Percentiles rank a stretch among this genome's conserved stretches.
These are phyloP conservation scores for Benthosema pterotum DNA, from an alignment of 2,797 vertebrate genomes.

Conservation along the genomic window DNA sequence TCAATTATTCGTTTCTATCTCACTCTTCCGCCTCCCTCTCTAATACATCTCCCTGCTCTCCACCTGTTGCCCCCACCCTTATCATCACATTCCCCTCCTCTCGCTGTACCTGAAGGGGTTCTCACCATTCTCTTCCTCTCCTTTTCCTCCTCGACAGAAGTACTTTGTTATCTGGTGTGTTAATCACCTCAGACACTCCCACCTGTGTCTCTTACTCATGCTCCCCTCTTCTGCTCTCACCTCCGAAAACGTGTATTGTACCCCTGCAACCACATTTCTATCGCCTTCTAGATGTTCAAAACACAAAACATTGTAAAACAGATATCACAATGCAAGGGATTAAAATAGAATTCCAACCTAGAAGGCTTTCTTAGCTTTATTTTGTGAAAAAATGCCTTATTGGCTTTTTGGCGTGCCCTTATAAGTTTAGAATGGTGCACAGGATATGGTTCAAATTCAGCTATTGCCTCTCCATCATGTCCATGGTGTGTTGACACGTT, in stretches of 20 bases:
- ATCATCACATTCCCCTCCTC: background rate
- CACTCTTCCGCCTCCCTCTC: background rate
- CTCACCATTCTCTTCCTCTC: background rate
- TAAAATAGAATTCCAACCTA: no score
- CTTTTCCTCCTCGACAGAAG: background rate
- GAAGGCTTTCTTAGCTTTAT: no score
- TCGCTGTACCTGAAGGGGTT: background rate
- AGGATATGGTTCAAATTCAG: no score
- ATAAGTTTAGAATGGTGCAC: no score
- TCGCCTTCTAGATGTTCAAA: no score
- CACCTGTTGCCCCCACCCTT: background rate
- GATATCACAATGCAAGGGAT: no score
- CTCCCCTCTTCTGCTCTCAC: background rate
- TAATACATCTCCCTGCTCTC: background rate
- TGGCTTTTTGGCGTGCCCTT: no score
- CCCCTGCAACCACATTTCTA: no score
- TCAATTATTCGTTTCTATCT: background rate
- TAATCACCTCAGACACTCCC: background rate
- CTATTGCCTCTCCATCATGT: no score
- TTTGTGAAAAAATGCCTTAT: no score
- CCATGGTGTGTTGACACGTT: no score
- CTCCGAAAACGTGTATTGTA: background rate
- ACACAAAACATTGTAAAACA: no score
- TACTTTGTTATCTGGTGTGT: background rate
- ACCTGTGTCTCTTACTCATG: background rate